phyloP scores from a whole-genome alignment of 2,113 vertebrate genomes.

The Sorex araneus region DNA sequence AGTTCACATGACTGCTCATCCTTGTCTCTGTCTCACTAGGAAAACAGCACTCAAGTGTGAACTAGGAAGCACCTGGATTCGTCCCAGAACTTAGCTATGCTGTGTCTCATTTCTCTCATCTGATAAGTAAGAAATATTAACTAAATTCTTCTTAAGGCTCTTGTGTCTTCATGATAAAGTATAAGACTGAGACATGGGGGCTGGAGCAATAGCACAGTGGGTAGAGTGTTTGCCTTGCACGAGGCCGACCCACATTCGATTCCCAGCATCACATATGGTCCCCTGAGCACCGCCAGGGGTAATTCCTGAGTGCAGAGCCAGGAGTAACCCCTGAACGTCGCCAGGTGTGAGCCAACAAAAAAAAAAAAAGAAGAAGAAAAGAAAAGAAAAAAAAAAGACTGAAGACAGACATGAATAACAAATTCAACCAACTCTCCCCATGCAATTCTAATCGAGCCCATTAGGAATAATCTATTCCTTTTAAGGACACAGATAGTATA shows the following conservation, averaged over 20 bases:
- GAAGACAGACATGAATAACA: constrained; percentile 21
- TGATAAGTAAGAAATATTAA: constrained; percentile 30
- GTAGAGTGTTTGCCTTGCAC: too few relatives aligned
- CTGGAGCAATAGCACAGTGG: too few relatives aligned
- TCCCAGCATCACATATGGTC: too few relatives aligned
- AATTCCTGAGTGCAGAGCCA: too few relatives aligned
- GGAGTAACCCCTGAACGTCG: too few relatives aligned
- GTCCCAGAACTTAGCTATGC: constrained; percentile 22
- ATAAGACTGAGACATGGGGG: not conserved
- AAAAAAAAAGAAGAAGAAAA: too few relatives aligned
- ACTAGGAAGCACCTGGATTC: constrained; percentile 58
- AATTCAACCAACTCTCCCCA: not conserved
- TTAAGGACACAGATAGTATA: not conserved
- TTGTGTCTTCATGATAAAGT: not conserved
- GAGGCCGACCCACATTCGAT: too few relatives aligned
- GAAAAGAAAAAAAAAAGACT: too few relatives aligned
- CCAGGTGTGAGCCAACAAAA: too few relatives aligned
- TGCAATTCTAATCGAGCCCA: not conserved
- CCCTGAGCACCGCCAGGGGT: too few relatives aligned
- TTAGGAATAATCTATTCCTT: not conserved
- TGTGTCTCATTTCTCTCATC: constrained; percentile 4
- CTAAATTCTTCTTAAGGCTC: not conserved
- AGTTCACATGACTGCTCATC: constrained; percentile 1
- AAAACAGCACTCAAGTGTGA: not conserved
- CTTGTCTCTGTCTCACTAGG: not conserved